These are phyloP conservation scores for Percopsis omiscomaycus DNA, from an alignment of 2,797 vertebrate genomes.

Conservation along the genomic window DNA sequence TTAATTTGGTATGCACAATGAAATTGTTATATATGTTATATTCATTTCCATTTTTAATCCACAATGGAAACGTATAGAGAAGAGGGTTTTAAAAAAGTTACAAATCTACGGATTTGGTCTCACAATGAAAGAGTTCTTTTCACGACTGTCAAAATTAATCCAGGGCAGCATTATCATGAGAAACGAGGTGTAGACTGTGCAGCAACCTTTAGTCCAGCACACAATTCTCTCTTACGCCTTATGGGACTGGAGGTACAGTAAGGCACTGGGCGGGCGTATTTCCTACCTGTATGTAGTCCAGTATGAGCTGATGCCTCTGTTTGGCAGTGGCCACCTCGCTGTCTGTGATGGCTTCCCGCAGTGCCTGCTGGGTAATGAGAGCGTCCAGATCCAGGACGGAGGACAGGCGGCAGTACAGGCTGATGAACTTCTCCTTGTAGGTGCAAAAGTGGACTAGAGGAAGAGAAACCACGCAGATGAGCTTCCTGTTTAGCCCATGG, in stretches of 20 bases:
- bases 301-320: constrained; percentile 91
- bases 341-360: constrained; percentile 95
- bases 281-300: constrained; percentile 92
- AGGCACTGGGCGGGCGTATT: neutral
- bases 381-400: constrained; percentile 93
- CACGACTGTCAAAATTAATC: too few relatives aligned
- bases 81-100: too few relatives aligned
- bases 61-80: too few relatives aligned
- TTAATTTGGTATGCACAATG: too few relatives aligned
- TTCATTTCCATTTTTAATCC: too few relatives aligned
- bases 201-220: too few relatives aligned
- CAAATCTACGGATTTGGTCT: too few relatives aligned
- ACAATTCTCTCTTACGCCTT: too few relatives aligned
- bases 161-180: too few relatives aligned
- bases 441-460: constrained; percentile 92
- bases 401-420: constrained; percentile 94
- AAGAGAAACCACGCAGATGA: constrained; percentile 1
- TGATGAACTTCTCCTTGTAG: constrained; percentile 96
- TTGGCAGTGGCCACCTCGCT: constrained; percentile 89
- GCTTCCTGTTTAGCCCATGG: neutral
- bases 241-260: neutral
- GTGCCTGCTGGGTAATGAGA: constrained; percentile 93
- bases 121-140: too few relatives aligned
- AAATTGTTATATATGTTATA: too few relatives aligned
- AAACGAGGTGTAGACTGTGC: too few relatives aligned